A percentile compares a stretch with the other conserved stretches of the same genome.
Conservation (phyloP, 2,888 invertebrate species). For the Mantis religiosa region DNA sequence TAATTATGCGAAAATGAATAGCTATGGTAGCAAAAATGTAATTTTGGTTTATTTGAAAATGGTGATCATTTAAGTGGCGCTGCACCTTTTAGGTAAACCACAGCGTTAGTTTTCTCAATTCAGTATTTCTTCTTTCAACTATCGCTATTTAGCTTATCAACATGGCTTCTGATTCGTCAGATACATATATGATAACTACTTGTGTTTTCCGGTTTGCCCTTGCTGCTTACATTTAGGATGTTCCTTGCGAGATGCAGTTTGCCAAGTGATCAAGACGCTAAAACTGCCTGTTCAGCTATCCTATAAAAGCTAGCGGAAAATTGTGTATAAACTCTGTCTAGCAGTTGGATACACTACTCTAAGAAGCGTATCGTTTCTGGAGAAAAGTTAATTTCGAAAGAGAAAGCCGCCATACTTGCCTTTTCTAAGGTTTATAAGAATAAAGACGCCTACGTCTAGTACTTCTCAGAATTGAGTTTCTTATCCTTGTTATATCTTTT, state of each 20-base stretch:
- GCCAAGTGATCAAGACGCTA: not conserved
- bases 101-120: no score
- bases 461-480: no score
- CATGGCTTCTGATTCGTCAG: no score
- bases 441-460: no score
- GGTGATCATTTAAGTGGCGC: no score
- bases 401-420: not conserved
- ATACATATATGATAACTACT: fast-evolving
- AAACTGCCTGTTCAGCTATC: not conserved
- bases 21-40: no score
- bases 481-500: no score
- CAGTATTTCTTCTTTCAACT: no score
- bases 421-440: not conserved
- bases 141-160: not conserved
- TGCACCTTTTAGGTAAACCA: no score
- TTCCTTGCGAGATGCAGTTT: not conserved
- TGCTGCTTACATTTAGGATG: not conserved
- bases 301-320: not conserved
- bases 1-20: no score
- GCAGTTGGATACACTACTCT: not conserved
- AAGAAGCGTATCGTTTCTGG: not conserved
- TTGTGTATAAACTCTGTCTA: not conserved
- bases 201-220: no score
- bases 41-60: no score
- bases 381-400: not conserved